phyloP scores from a whole-genome alignment of 2,113 vertebrate genomes.

The Nyctereutes procyonoides region DNA sequence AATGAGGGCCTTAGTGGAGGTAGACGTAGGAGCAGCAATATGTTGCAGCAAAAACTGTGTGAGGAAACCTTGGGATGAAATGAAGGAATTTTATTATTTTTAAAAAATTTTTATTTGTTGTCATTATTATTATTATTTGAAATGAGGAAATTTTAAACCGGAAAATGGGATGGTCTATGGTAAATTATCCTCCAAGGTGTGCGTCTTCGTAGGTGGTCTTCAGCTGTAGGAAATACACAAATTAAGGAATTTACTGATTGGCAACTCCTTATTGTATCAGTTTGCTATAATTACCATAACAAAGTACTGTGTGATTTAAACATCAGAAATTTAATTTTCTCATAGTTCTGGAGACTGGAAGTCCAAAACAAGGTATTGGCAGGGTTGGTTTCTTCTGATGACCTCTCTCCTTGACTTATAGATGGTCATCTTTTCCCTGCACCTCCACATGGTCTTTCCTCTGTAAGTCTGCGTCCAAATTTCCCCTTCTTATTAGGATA shows the following conservation, averaged over 20 bases:
- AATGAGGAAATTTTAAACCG: not conserved
- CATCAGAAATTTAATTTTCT: not conserved
- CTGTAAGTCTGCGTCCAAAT: not conserved
- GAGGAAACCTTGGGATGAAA: not conserved
- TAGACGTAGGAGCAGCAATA: not conserved
- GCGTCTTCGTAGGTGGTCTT: not conserved
- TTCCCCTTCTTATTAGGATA: not conserved
- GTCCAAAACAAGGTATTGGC: not conserved
- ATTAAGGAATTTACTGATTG: not conserved
- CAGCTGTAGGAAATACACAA: not conserved
- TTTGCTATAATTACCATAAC: not conserved
- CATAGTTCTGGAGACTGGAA: not conserved
- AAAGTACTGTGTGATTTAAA: not conserved
- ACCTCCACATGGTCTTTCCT: not conserved
- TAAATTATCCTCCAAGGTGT: not conserved
- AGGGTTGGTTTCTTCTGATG: conserved; percentile 13
- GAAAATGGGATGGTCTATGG: not conserved
- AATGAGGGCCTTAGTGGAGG: not conserved
- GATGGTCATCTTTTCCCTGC: not conserved
- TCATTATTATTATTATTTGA: not conserved
- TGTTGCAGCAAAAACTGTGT: not conserved
- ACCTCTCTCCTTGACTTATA: not conserved
- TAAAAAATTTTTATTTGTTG: no score
- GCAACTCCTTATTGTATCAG: not conserved
- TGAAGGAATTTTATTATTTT: not conserved